phyloP scores from a whole-genome alignment of 2,888 invertebrate genomes.

The Nephrocerus scutellatus region DNA sequence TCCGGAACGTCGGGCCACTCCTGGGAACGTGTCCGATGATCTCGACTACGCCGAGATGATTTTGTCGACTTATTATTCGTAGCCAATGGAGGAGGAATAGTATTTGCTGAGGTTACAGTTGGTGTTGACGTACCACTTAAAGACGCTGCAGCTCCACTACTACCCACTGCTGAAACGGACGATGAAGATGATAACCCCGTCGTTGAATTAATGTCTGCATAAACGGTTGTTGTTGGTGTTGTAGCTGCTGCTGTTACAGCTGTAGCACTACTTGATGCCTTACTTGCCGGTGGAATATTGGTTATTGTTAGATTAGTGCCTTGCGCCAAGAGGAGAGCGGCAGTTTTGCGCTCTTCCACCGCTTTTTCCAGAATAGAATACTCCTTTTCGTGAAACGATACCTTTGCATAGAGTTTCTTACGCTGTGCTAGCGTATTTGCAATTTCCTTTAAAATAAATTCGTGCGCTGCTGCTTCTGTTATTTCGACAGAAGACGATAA shows the following conservation, averaged over 20 bases:
- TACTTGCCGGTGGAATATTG: conserved; percentile 26
- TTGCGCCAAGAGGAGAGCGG: conserved; percentile 41
- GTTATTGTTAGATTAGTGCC: conserved; percentile 42
- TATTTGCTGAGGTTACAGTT: conserved; percentile 12
- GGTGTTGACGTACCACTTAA: too few relatives aligned
- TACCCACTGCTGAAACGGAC: conserved; percentile 20
- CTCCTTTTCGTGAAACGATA: conserved; percentile 71
- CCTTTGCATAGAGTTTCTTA: conserved; percentile 76
- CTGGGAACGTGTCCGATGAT: conserved; percentile 72
- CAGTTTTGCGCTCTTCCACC: conserved; percentile 57
- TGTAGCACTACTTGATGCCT: conserved; percentile 22
- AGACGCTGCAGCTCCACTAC: conserved; percentile 15
- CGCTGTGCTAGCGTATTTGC: conserved; percentile 75
- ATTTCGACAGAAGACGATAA: conserved; percentile 51
- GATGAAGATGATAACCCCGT: conserved; percentile 24
- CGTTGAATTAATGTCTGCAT: conserved; percentile 35
- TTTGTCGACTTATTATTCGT: conserved; percentile 34
- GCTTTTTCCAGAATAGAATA: conserved; percentile 66
- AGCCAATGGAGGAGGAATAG: conserved; percentile 2
- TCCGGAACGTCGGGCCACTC: conserved; percentile 91
- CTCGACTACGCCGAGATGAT: conserved; percentile 58
- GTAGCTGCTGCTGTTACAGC: conserved; percentile 26
- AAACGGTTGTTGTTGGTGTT: conserved; percentile 20
- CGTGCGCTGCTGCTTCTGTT: conserved; percentile 65
- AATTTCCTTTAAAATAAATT: conserved; percentile 79